Evolutionary conservation across 2,888 invertebrate genomes (phyloP).

Genomic region (Pandemis heparana): DNA sequence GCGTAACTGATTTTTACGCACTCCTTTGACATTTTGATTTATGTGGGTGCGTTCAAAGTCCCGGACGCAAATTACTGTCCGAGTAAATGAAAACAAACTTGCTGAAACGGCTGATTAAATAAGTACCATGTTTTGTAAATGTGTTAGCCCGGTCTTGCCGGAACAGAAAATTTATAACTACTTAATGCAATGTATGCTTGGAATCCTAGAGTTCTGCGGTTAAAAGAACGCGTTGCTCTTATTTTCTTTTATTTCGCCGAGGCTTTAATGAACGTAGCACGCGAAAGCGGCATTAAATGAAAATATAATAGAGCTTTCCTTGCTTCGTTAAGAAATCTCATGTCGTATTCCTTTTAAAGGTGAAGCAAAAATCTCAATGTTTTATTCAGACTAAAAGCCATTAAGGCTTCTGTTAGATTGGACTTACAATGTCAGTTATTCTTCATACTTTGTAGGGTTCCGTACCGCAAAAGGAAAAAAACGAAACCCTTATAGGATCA

Average conservation of each 20-base stretch:
- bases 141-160: constrained; percentile 15
- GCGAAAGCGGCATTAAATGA: constrained; percentile 54
- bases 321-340: constrained; percentile 39
- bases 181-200: constrained; percentile 27
- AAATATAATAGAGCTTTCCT: constrained; percentile 51
- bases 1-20: constrained; percentile 48
- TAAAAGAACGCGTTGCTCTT: constrained; percentile 36
- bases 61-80: constrained; percentile 28
- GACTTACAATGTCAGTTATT: not conserved
- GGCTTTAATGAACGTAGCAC: constrained; percentile 50
- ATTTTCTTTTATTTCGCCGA: constrained; percentile 42
- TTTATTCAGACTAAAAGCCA: constrained; percentile 1
- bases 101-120: constrained; percentile 17
- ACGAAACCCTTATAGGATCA: too few species aligned
- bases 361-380: not conserved
- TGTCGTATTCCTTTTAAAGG: constrained; percentile 30
- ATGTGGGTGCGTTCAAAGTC: constrained; percentile 45
- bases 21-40: constrained; percentile 48
- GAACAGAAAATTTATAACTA: constrained; percentile 24
- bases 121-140: constrained; percentile 27
- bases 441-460: not conserved
- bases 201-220: constrained; percentile 35
- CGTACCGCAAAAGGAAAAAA: too few species aligned
- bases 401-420: not conserved
- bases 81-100: constrained; percentile 37